phyloP scores from a whole-genome alignment of 2,888 invertebrate species.

The Oligia fasciuncula region DNA sequence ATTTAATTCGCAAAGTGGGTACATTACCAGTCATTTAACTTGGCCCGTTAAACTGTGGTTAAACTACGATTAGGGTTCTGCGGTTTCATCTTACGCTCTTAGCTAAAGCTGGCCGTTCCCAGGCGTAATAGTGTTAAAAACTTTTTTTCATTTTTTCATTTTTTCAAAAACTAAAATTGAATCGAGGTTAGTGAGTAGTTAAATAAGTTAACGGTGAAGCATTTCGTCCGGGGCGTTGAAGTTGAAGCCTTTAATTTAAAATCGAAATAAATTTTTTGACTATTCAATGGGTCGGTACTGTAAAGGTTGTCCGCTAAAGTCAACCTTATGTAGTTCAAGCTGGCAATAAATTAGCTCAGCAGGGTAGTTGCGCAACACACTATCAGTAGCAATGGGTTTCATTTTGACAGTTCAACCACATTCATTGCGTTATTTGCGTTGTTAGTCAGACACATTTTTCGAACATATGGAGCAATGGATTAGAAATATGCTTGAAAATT shows the following conservation, averaged over 20 bases:
- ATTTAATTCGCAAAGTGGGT: conserved; percentile 80
- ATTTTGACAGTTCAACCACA: no score
- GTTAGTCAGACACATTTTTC: no score
- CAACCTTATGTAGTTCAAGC: no score
- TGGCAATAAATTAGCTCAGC: no score
- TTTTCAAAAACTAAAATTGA: conserved; percentile 62
- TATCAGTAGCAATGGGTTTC: no score
- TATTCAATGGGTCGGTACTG: background rate
- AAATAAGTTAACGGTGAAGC: conserved; percentile 24
- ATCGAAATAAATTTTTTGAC: conserved; percentile 20
- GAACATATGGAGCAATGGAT: no score
- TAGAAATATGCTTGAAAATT: no score
- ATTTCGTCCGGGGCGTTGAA: conserved; percentile 5
- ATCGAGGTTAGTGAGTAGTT: conserved; percentile 46
- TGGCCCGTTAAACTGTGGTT: conserved; percentile 78
- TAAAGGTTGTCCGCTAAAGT: no score
- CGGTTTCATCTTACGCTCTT: conserved; percentile 66
- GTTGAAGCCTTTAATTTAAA: conserved; percentile 17
- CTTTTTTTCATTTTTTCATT: no score
- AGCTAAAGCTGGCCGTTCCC: conserved; percentile 49
- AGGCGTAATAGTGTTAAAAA: conserved; percentile 57
- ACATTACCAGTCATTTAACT: conserved; percentile 84
- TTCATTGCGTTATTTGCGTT: no score
- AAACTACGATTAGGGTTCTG: conserved; percentile 75
- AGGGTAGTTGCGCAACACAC: no score